A percentile compares a stretch with the other conserved stretches of the same genome.
These are phyloP conservation scores for Ridgeia piscesae DNA, from an alignment of 1,140 invertebrate species.

Conservation along the genomic window DNA sequence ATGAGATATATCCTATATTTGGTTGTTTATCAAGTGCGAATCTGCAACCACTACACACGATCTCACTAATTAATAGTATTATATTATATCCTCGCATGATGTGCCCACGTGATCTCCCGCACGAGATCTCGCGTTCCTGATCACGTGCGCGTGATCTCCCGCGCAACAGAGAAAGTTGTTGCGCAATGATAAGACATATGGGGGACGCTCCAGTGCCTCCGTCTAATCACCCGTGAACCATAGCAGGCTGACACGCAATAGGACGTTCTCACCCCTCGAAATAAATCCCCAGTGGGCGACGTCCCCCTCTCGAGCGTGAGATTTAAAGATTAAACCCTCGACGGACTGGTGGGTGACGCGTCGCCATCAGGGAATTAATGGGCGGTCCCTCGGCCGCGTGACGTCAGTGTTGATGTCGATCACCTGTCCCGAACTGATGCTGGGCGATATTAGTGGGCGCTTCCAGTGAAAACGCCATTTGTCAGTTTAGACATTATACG, in stretches of 20 bases:
- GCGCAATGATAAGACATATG: background rate
- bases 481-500: background rate
- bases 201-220: background rate
- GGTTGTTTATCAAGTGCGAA: background rate
- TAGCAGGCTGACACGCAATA: slow-evolving; percentile 9
- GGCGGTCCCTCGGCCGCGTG: background rate
- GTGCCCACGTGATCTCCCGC: background rate
- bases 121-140: too few relatives aligned
- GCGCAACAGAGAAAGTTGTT: background rate
- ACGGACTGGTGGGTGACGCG: background rate
- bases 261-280: background rate
- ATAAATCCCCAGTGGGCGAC: background rate
- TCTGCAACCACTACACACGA: too few relatives aligned
- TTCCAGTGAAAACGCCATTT: background rate
- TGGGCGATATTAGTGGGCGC: background rate
- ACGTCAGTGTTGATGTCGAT: background rate
- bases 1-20: background rate
- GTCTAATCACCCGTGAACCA: slow-evolving; percentile 3
- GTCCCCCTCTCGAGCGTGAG: background rate
- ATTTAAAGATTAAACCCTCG: background rate
- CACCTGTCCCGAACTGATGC: background rate
- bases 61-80: too few relatives aligned
- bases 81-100: background rate
- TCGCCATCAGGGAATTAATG: background rate
- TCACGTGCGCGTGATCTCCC: background rate